phyloP scores from a whole-genome alignment of 2,797 vertebrate species.

The Gymnopithys bicolor region DNA sequence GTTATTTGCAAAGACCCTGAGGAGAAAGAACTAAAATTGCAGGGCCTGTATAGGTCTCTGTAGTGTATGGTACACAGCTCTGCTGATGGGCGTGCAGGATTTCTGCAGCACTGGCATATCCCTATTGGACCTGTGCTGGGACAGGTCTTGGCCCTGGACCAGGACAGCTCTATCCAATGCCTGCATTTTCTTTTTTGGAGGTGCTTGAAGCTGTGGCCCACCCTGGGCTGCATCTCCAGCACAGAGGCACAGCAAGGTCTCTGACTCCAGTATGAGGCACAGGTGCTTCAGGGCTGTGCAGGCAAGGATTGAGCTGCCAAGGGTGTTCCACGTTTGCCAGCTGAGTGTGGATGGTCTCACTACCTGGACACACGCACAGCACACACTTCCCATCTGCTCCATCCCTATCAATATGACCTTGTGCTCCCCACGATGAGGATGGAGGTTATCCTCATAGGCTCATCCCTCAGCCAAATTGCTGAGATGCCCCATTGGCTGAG shows the following conservation, averaged over 20 bases:
- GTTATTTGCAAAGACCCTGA: background rate
- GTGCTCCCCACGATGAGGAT: background rate
- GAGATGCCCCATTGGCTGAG: background rate
- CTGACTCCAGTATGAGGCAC: background rate
- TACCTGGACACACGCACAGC: background rate
- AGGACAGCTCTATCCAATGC: background rate
- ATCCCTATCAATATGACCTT: background rate
- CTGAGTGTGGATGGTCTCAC: background rate
- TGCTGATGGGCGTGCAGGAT: background rate
- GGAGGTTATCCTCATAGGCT: background rate
- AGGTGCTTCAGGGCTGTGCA: background rate
- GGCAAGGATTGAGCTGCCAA: background rate
- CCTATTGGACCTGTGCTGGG: background rate
- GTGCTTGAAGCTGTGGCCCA: too few relatives aligned
- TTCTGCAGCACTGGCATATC: background rate
- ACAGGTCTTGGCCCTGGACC: background rate
- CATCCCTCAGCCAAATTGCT: background rate
- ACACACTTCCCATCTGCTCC: background rate
- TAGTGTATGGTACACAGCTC: background rate
- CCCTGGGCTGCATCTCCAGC: background rate
- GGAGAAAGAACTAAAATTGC: background rate
- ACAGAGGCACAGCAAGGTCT: background rate
- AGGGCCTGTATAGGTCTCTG: background rate
- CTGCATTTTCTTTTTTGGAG: background rate
- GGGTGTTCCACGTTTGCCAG: background rate